Evolutionary conservation across 2,113 vertebrate genomes (phyloP).

Genomic region (Beaufortia kweichowensis): DNA sequence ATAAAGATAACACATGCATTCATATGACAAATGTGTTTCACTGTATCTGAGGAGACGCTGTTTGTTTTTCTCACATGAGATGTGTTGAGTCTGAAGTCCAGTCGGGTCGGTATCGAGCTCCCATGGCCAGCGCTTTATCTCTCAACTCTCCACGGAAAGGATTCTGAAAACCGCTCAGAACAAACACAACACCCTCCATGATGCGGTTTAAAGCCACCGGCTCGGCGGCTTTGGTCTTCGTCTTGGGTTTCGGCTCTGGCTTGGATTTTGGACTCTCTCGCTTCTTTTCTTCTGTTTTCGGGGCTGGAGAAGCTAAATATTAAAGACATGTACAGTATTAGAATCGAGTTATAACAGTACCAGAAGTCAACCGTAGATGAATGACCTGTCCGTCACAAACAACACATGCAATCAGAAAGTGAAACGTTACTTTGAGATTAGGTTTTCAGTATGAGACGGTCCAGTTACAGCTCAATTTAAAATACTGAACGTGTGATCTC

Average conservation of each 20-base stretch:
- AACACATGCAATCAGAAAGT: too few species aligned
- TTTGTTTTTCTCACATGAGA: constrained; percentile 79
- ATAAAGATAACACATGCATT: too few species aligned
- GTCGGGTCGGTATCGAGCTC: constrained; percentile 84
- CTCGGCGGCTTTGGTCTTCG: constrained; percentile 36
- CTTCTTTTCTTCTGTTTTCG: constrained; percentile 63
- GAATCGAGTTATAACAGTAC: too few species aligned
- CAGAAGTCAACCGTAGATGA: too few species aligned
- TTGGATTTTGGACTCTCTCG: constrained; percentile 17
- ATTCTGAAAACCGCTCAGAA: constrained; percentile 91
- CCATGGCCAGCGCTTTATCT: constrained; percentile 88
- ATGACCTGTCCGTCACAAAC: too few species aligned
- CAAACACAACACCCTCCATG: constrained; percentile 85
- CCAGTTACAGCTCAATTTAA: too few species aligned
- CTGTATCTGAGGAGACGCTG: too few species aligned
- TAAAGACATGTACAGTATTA: too few species aligned
- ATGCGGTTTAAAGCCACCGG: constrained; percentile 69
- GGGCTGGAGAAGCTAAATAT: constrained; percentile 58
- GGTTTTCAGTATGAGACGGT: too few species aligned
- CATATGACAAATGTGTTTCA: too few species aligned
- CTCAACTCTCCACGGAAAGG: constrained; percentile 86
- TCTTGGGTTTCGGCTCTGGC: constrained; percentile 54
- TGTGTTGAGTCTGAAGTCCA: constrained; percentile 86
- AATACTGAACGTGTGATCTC: too few species aligned
- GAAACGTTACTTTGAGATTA: too few species aligned